Evolutionary conservation across 1,140 invertebrate genomes (phyloP).

Genomic region (Drosophila quadrilineata): DNA sequence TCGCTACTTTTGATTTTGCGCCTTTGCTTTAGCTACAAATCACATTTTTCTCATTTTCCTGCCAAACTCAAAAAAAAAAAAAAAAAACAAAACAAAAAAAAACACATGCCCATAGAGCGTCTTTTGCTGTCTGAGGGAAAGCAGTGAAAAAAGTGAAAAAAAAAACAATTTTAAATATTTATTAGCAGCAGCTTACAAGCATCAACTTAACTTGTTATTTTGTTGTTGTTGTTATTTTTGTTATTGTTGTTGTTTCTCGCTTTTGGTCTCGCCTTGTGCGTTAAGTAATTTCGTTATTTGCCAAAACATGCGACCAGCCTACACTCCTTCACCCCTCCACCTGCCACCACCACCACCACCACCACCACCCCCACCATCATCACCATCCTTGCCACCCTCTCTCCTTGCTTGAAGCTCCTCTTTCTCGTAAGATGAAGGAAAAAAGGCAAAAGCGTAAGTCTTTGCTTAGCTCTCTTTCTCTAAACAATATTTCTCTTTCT

Average conservation of each 20-base stretch:
- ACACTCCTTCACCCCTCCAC: conserved; percentile 38
- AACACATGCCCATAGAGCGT: not conserved
- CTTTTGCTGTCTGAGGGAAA: conserved; percentile 12
- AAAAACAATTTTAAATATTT: conserved; percentile 76
- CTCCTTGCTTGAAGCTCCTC: not conserved
- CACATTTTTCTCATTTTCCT: conserved; percentile 60
- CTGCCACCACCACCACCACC: not conserved
- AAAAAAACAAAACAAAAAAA: conserved; percentile 23
- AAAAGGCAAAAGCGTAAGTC: conserved; percentile 18
- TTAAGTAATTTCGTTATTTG: conserved; percentile 78
- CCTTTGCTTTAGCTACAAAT: conserved; percentile 33
- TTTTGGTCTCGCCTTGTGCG: conserved; percentile 32
- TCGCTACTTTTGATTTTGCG: conserved; percentile 10
- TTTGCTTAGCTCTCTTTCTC: too few relatives aligned
- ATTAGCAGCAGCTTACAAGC: conserved; percentile 73
- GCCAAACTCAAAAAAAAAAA: conserved; percentile 13
- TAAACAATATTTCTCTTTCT: too few relatives aligned
- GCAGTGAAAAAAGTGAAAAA: conserved; percentile 8
- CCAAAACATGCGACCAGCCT: conserved; percentile 61
- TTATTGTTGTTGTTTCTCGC: conserved; percentile 21
- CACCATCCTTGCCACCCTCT: not conserved
- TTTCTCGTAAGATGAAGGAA: not conserved
- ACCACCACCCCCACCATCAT: not conserved
- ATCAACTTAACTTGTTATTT: conserved; percentile 50
- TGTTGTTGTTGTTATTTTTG: not conserved